Evolutionary conservation across 2,888 invertebrate species (phyloP), one percentile per base, ranked within the genome.

Genomic region (Sylvicola cinctus): DNA sequence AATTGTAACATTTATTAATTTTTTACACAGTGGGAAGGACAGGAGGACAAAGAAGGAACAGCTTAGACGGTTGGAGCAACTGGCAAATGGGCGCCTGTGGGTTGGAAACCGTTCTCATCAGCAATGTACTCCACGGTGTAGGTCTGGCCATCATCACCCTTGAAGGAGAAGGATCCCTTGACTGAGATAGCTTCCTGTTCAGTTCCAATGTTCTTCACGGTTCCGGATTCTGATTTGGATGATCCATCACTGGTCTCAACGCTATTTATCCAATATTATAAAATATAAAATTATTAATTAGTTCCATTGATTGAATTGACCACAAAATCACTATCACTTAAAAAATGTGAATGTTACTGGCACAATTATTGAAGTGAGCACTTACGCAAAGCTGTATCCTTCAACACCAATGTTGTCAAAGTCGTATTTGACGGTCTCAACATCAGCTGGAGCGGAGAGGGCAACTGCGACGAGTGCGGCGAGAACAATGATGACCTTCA

Each of bases 401-500:
- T 65, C 65, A 16, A 65, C 48, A 33, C 68, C 70, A 41, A 62
- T 61, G 40, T 72, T 72, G 49, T 72, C 65, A 33, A 60, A 56
- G 11, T 51, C 49, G 14, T 40, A 44, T 25, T 46, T 49, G 10
- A 52, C 28, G 31, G 51, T 46, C 34, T 46, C 42, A 7, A 50
- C 54, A 11, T 42, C 38, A 12, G 41, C 43, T 29, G 43, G 38
- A 26, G 55, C 52, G 12, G 48, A 52, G n/a, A 54, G 51, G 27
- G 49, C 39, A 31, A 45, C 43, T 2, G 51, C 50, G 38, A 53
- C 44, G 26, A 54, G 39, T 31, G 47, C 45, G 36, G 44, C 50
- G 35, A 52, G 40, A 20, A 46, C 50, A 16, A 54, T 43, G 10
- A 41, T 17, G 41, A 40, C 45, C 40, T 51, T 50, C 50, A 49